These are phyloP conservation scores for Gryllus longicercus DNA, from an alignment of 2,888 invertebrate genomes.

Conservation along the genomic window DNA sequence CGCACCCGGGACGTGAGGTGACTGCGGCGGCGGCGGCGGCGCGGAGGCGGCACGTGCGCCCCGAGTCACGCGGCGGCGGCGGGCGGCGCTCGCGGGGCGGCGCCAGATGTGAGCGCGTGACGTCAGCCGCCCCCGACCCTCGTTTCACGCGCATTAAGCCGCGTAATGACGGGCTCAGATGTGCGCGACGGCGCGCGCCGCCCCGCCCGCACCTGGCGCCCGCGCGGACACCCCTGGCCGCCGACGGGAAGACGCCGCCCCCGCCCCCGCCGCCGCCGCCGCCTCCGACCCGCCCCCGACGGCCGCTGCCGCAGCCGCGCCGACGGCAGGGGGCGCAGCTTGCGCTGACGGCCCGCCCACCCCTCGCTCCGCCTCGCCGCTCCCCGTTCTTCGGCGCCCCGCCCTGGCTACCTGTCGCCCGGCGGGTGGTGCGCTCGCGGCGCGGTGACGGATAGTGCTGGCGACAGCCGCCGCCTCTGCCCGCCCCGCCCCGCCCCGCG, in stretches of 20 bases:
- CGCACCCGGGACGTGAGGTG: conserved; percentile 8
- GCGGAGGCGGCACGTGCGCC: background rate
- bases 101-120: conserved; percentile 17
- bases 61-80: background rate
- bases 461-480: conserved; percentile 20
- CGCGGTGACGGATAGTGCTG: conserved; percentile 23
- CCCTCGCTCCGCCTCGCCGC: background rate
- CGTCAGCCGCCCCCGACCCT: conserved; percentile 7
- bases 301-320: background rate
- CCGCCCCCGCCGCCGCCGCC: background rate
- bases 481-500: background rate
- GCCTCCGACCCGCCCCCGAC: background rate
- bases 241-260: background rate
- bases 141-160: conserved; percentile 17
- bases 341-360: background rate
- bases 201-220: background rate
- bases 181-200: background rate
- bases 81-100: background rate
- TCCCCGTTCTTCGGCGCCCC: background rate
- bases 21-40: background rate
- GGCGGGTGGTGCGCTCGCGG: background rate
- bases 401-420: background rate
- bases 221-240: background rate
- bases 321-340: background rate
- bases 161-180: conserved; percentile 17